Evolutionary conservation across 2,888 invertebrate genomes (phyloP).

Genomic region (Erebia palarica): DNA sequence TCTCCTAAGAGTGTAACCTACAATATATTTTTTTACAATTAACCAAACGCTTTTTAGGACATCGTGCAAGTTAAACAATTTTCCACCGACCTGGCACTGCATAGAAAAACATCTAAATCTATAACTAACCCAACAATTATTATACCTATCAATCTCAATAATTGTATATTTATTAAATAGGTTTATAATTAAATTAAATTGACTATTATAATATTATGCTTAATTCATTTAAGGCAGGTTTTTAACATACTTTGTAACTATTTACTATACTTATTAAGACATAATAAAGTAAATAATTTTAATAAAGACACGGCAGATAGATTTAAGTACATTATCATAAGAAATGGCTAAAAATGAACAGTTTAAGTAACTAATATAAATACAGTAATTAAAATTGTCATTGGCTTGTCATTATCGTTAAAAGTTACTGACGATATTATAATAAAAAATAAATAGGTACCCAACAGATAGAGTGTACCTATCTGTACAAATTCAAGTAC

Average conservation of each 20-base stretch:
- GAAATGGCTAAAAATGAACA: too few species aligned
- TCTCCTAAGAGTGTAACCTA: not conserved
- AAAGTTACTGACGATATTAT: conserved; percentile 23
- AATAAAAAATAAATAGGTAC: not conserved
- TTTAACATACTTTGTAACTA: not conserved
- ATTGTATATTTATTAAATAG: conserved; percentile 50
- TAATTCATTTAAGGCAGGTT: conserved; percentile 43
- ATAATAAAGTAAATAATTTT: not conserved
- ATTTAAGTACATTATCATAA: conserved; percentile 10
- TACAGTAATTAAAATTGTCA: conserved; percentile 28
- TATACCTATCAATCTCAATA: conserved; percentile 66
- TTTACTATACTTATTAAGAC: not conserved
- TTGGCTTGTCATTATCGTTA: conserved; percentile 38
- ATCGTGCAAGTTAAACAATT: conserved; percentile 34
- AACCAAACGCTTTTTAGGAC: conserved; percentile 13
- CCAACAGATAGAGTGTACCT: conserved; percentile 33
- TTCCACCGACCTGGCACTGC: conserved; percentile 49
- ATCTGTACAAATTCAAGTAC: too few species aligned
- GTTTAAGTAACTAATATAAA: not conserved
- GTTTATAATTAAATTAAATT: conserved; percentile 57
- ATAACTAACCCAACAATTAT: conserved; percentile 59
- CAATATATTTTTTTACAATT: not conserved
- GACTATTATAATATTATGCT: conserved; percentile 72
- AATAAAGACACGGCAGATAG: not conserved
- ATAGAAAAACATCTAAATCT: conserved; percentile 49